phyloP scores from a whole-genome alignment of 2,113 vertebrate species.

The Otocyon megalotis region DNA sequence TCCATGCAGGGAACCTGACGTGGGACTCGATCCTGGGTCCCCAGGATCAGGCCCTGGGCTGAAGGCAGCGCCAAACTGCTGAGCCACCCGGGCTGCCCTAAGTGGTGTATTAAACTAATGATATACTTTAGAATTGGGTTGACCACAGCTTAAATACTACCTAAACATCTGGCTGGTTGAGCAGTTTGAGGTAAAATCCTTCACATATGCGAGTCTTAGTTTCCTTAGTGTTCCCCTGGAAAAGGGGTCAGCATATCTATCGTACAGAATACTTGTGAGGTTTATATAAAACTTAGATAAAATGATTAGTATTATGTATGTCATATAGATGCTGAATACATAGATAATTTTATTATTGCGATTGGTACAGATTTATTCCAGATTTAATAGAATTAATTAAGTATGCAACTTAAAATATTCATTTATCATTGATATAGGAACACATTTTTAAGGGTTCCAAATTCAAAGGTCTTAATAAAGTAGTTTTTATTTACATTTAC shows the following conservation, averaged over 20 bases:
- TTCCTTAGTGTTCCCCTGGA: not conserved
- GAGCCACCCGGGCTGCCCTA: not conserved
- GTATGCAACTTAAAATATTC: not conserved
- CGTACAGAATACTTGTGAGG: not conserved
- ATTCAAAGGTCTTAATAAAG: not conserved
- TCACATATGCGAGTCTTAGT: not conserved
- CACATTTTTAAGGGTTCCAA: constrained; percentile 20
- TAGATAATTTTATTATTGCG: not conserved
- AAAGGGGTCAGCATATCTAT: not conserved
- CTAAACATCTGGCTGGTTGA: not conserved
- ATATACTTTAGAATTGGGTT: not conserved
- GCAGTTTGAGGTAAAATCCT: not conserved
- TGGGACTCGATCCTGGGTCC: too few relatives aligned
- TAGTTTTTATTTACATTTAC: not conserved
- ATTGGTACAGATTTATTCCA: not conserved
- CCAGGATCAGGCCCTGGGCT: too few relatives aligned
- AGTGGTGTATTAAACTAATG: too few relatives aligned
- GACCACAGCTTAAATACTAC: not conserved
- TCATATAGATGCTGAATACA: not conserved
- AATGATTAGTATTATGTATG: not conserved
- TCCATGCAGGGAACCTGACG: too few relatives aligned
- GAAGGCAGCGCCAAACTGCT: too few relatives aligned
- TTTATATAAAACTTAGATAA: not conserved
- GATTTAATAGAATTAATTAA: constrained; percentile 22
- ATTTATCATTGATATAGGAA: not conserved